Evolutionary conservation across 2,888 invertebrate genomes (phyloP).

Genomic region (Yponomeuta cagnagella): DNA sequence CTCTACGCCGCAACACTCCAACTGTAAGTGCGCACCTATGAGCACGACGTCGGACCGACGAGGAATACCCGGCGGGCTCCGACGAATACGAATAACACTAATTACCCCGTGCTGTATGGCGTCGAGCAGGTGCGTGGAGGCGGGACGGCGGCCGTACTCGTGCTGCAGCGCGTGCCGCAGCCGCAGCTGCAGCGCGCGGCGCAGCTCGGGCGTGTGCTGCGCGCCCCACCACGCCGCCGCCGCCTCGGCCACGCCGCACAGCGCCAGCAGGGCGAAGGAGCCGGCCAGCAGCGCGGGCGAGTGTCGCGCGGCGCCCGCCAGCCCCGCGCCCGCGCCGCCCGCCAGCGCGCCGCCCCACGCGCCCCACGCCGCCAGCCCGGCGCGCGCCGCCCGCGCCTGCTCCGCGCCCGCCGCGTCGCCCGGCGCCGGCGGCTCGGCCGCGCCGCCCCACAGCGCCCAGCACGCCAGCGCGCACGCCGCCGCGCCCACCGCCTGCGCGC

Average conservation of each 20-base stretch:
- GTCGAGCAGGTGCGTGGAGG: conserved; percentile 53
- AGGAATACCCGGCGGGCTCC: background rate
- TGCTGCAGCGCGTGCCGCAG: conserved; percentile 38
- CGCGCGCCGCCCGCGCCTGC: conserved; percentile 32
- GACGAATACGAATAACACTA: background rate
- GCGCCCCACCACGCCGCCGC: conserved; percentile 64
- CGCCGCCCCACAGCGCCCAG: conserved; percentile 34
- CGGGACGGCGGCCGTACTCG: conserved; percentile 50
- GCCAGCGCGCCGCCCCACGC: conserved; percentile 13
- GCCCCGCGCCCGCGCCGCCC: conserved; percentile 13
- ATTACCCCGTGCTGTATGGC: conserved; percentile 53
- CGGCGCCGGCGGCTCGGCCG: conserved; percentile 37
- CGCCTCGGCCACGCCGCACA: conserved; percentile 55
- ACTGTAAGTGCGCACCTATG: conserved; percentile 52
- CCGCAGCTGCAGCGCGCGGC: conserved; percentile 39
- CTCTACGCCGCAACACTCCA: conserved; percentile 95
- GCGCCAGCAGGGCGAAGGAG: conserved; percentile 54
- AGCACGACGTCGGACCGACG: no score
- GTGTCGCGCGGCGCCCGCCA: conserved; percentile 27
- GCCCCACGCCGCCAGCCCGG: conserved; percentile 31
- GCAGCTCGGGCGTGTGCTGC: conserved; percentile 52
- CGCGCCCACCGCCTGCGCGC: conserved; percentile 49
- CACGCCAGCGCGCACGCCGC: conserved; percentile 55
- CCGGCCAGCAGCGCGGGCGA: conserved; percentile 52
- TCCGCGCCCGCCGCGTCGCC: conserved; percentile 40